Conservation (phyloP, 2,888 invertebrate genomes). For the Lapara coniferarum region DNA sequence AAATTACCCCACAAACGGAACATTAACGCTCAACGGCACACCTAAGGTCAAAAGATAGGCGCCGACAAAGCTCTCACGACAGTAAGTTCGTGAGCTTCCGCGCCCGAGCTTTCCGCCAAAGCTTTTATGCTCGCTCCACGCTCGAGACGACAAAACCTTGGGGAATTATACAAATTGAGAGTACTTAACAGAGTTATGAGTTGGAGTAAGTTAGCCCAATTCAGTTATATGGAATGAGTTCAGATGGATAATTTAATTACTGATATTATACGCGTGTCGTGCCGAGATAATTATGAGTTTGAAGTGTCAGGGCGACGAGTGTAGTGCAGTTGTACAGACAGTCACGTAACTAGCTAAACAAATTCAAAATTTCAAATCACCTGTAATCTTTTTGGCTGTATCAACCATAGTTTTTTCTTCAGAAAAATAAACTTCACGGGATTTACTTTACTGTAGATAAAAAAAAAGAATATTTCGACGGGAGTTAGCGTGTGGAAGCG, state of each 20-base stretch:
- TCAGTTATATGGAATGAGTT: not conserved
- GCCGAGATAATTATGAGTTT: not conserved
- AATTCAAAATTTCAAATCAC: too few relatives aligned
- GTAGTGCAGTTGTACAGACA: too few relatives aligned
- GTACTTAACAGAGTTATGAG: constrained; percentile 17
- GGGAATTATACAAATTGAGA: constrained; percentile 21
- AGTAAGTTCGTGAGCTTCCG: constrained; percentile 15
- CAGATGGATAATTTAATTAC: not conserved
- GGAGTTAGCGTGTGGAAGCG: too few relatives aligned
- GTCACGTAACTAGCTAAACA: too few relatives aligned
- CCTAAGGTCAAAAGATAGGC: constrained; percentile 18
- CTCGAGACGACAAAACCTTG: constrained; percentile 9
- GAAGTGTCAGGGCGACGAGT: too few relatives aligned
- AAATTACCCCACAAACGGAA: constrained; percentile 12
- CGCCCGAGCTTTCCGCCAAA: constrained; percentile 6
- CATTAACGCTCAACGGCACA: not conserved
- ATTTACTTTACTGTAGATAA: too few relatives aligned
- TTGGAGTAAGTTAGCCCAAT: not conserved
- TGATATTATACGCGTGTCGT: not conserved
- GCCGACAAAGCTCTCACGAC: constrained; percentile 15
- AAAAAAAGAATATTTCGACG: too few relatives aligned
- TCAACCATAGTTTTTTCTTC: too few relatives aligned
- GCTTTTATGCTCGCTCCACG: not conserved
- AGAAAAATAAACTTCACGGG: too few relatives aligned
- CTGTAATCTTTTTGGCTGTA: too few relatives aligned